Evolutionary conservation across 2,888 invertebrate species (phyloP), one percentile per base, ranked within the genome.

Genomic region (Apodemia mormo): DNA sequence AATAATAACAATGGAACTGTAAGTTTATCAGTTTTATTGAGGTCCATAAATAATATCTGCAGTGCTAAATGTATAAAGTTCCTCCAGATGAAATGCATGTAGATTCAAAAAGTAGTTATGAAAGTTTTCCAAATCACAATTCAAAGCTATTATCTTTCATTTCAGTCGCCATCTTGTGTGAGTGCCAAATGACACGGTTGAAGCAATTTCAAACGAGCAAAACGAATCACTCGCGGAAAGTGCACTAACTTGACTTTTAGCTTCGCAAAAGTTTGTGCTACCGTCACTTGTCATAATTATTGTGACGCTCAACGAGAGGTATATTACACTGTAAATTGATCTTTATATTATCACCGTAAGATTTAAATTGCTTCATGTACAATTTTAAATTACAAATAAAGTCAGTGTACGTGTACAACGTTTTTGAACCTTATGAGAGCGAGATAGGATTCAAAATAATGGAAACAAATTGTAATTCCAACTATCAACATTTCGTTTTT

Each of bases 231-330:
- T 54, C 49, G 61, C 69, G 10, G 64, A 68, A 68, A 73, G 67
- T 69, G 72, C 73, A 69, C 45, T 70, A 72, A 68, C 72, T 73
- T 70, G 68, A 71, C 73, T 70, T 64, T 58, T 71, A 67, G 52
- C 67, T 64, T 64, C 69, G 71, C 68, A 64, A 70, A 72, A 71
- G 56, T 69, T 69, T 56, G 69, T 65, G 65, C 70, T 68, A 72
- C 73, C 74, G 70, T 76, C 75, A 74, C 74, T 75, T 73, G 76
- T 77, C 75, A 76, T 77, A 76, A 76, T 77, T 77, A 75, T 75
- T 73, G 71, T 72, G 74, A 76, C 72, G 64, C 64, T 64, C 54
- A 6, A 64, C 64, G 7, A 8, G 37, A 64, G 1, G n/a, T 64
- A 2, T 37, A 14, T n/a, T 7, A 33, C 64, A 64, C 37, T 14